Percentiles rank a stretch among this genome's conserved stretches.
Evolutionary conservation across 2,113 vertebrate species (phyloP).

Genomic region (Crocuta crocuta): DNA sequence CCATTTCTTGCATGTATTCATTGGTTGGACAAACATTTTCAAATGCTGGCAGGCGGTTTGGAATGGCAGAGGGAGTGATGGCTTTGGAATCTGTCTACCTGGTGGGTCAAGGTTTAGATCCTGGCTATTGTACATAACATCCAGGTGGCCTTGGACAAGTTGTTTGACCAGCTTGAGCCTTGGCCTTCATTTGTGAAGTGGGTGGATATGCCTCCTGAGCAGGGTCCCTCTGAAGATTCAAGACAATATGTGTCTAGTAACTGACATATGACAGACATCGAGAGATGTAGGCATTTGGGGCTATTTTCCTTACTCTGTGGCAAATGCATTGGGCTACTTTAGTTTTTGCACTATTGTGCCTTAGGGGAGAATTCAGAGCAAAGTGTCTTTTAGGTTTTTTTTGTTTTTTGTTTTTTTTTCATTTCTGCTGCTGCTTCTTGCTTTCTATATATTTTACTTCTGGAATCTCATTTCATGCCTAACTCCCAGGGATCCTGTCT

Average conservation of each 20-base stretch:
- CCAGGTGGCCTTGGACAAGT: not conserved
- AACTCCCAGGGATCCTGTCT: not conserved
- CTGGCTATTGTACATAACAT: not conserved
- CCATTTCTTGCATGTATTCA: not conserved
- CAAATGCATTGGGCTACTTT: not conserved
- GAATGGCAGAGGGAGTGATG: not conserved
- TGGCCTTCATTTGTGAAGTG: not conserved
- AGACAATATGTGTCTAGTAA: not conserved
- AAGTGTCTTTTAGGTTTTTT: not conserved
- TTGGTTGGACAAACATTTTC: constrained; percentile 32
- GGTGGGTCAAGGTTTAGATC: not conserved
- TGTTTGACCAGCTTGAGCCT: not conserved
- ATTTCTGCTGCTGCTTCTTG: not conserved
- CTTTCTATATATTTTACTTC: not conserved
- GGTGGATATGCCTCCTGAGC: not conserved
- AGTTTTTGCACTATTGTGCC: not conserved
- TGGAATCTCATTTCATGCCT: not conserved
- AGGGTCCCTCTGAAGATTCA: not conserved
- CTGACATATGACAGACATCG: not conserved
- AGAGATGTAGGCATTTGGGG: not conserved
- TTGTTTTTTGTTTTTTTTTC: constrained; percentile 1
- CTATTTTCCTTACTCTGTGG: not conserved
- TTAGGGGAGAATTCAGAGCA: not conserved
- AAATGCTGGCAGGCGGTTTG: not conserved
- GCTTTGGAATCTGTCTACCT: not conserved